Evolutionary conservation across 2,888 invertebrate genomes (phyloP).

Genomic region (Agrenia bidenticulata): DNA sequence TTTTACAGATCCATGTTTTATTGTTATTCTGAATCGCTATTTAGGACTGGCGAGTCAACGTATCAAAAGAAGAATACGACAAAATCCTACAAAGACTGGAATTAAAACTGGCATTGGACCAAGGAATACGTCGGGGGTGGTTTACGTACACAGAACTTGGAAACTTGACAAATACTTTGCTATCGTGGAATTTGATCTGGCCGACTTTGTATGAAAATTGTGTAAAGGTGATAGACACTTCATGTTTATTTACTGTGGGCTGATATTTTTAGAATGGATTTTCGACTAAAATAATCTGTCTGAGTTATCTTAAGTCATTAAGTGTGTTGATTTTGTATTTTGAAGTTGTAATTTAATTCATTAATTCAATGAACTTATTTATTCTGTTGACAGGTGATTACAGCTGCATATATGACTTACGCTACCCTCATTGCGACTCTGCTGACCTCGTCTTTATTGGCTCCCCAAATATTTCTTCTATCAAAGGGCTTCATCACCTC

Average conservation of each 20-base stretch:
- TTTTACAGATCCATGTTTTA: constrained; percentile 18
- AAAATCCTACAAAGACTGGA: constrained; percentile 70
- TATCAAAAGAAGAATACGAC: constrained; percentile 74
- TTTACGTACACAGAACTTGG: constrained; percentile 78
- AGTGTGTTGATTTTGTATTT: too few relatives aligned
- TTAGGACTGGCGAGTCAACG: constrained; percentile 84
- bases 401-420: constrained; percentile 44
- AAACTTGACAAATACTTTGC: constrained; percentile 60
- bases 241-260: too few relatives aligned
- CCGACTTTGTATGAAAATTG: constrained; percentile 60
- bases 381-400: constrained; percentile 38
- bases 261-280: too few relatives aligned
- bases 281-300: too few relatives aligned
- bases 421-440: constrained; percentile 44
- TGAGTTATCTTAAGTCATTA: too few relatives aligned
- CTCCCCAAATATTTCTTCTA: constrained; percentile 37
- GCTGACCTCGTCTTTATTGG: constrained; percentile 41
- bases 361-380: neutral
- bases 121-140: constrained; percentile 74
- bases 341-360: neutral
- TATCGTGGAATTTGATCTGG: constrained; percentile 42
- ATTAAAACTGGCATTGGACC: constrained; percentile 69
- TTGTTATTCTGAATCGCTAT: constrained; percentile 52
- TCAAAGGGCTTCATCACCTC: constrained; percentile 22
- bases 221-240: constrained; percentile 57